Evolutionary conservation across 1,140 invertebrate genomes (phyloP), one percentile per base, ranked within the genome.

Genomic region (Hydropsyche tenuis): DNA sequence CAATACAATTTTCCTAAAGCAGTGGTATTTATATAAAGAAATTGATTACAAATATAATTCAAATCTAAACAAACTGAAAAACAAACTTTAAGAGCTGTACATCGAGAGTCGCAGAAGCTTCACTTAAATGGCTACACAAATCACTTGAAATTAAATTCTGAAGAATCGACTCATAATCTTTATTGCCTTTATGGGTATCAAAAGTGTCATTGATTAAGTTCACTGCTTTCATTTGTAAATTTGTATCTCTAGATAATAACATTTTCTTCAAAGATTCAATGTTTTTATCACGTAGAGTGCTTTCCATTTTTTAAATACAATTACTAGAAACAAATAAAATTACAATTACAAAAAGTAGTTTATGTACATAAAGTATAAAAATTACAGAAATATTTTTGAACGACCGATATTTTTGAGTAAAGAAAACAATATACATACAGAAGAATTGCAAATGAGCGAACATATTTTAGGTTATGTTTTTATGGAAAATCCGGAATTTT

Each of bases 181-280:
- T 25, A 20, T 3, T 11, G 22, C 74, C 25, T 5, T 64, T 22
- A 37, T 45, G 16, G 37, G 25, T 30, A 25, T 72, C 18, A 7
- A 75, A 1, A 6, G 16, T 66, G 1, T 77, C 45, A 14, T 43
- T 53, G 11, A 77, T 75, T 18, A 75, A 72, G 43, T 16, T 18
- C 0, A 63, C 71, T 20, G 76, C 74, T 53, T 72, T 69, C 7
- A 75, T 27, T 72, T 78, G 76, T 43, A 51, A 22, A 45, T 69
- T 30, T 27, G 72, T 69, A 73, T 78, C 74, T 69, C 76, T 60
- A 1, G 72, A 72, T 4, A 75, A 23, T 20, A 78, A 48, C 74
- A 78, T 73, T 72, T 48, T 68, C 18, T 75, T 78, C n/a, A 78
- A 72, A 6, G 56, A 51, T 43, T 75, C 76, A n/a, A 78, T 51